Percentiles rank a stretch among this genome's conserved stretches.
These are phyloP conservation scores for Pseudolycoriella hygida DNA, from an alignment of 2,888 invertebrate species.

Conservation along the genomic window DNA sequence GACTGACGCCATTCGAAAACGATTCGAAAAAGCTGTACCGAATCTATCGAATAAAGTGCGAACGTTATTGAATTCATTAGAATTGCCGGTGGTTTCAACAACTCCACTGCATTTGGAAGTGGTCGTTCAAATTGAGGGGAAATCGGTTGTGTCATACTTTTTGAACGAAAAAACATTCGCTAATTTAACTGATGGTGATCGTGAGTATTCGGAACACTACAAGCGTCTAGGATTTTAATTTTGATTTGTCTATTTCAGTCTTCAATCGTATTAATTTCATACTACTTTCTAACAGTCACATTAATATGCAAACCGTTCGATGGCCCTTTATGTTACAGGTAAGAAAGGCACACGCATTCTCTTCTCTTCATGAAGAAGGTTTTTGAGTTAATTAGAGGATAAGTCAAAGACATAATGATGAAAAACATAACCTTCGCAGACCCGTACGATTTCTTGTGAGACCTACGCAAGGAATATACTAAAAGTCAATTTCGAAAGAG, in stretches of 20 bases:
- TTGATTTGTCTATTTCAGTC: constrained; percentile 27
- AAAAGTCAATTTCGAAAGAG: too few species aligned
- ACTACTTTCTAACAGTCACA: constrained; percentile 39
- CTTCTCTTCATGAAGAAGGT: too few species aligned
- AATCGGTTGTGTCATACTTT: constrained; percentile 46
- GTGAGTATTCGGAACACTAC: constrained; percentile 30
- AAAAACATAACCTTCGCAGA: too few species aligned
- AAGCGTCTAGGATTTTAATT: background rate
- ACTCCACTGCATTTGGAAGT: constrained; percentile 46
- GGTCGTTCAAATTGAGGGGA: constrained; percentile 45
- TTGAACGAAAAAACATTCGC: constrained; percentile 46
- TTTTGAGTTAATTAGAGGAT: too few species aligned
- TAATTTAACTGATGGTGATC: constrained; percentile 38
- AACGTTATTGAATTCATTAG: constrained; percentile 29
- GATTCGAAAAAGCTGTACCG: background rate
- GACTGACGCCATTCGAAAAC: constrained; percentile 19
- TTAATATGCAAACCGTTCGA: constrained; percentile 38
- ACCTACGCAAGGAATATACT: too few species aligned
- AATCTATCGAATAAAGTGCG: constrained; percentile 31
- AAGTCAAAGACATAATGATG: too few species aligned
- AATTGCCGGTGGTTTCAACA: constrained; percentile 26
- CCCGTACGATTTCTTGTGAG: too few species aligned
- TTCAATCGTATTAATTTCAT: constrained; percentile 36
- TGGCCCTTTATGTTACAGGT: constrained; percentile 26
- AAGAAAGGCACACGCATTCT: too few species aligned